These are phyloP conservation scores for Etheostoma perlongum DNA, from an alignment of 2,797 vertebrate genomes.

Conservation along the genomic window DNA sequence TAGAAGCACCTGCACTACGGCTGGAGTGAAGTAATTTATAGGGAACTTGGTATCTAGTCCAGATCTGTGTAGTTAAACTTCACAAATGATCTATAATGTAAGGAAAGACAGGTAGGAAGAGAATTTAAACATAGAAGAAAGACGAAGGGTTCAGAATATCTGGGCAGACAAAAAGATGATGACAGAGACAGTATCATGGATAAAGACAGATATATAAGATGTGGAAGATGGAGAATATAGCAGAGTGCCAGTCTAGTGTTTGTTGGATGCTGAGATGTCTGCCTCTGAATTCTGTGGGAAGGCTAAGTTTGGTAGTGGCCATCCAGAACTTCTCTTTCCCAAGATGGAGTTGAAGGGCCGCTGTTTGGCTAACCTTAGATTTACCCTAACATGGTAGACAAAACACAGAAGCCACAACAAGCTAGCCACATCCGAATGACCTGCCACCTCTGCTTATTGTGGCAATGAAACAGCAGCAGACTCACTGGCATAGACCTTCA, in stretches of 20 bases:
- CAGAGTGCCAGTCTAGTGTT: slow-evolving; percentile 23
- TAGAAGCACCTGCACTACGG: slow-evolving; percentile 48
- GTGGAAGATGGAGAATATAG: slow-evolving; percentile 32
- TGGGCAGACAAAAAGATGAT: slow-evolving; percentile 23
- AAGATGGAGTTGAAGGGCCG: slow-evolving; percentile 54
- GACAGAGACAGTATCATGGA: slow-evolving; percentile 29
- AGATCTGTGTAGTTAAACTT: slow-evolving; percentile 25
- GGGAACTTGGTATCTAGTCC: slow-evolving; percentile 23
- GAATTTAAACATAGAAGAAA: slow-evolving; percentile 23
- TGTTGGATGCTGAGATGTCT: slow-evolving; percentile 20
- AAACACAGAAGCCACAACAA: slow-evolving; percentile 65
- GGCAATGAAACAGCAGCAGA: slow-evolving; percentile 52
- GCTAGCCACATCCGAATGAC: slow-evolving; percentile 58
- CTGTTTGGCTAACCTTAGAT: slow-evolving; percentile 41
- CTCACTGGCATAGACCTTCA: slow-evolving; percentile 28
- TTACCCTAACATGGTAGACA: slow-evolving; percentile 48
- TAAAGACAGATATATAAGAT: slow-evolving; percentile 44
- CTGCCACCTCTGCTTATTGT: slow-evolving; percentile 70
- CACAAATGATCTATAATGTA: slow-evolving; percentile 23
- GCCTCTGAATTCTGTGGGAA: slow-evolving; percentile 22
- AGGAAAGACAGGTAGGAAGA: slow-evolving; percentile 25
- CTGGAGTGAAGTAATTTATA: slow-evolving; percentile 26
- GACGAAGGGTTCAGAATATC: slow-evolving; percentile 17
- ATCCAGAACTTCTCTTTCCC: slow-evolving; percentile 37
- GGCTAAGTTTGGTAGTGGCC: slow-evolving; percentile 36